Base-by-base conservation (phyloP, 2,797 vertebrate genomes). In the Anguilla anguilla region DNA sequence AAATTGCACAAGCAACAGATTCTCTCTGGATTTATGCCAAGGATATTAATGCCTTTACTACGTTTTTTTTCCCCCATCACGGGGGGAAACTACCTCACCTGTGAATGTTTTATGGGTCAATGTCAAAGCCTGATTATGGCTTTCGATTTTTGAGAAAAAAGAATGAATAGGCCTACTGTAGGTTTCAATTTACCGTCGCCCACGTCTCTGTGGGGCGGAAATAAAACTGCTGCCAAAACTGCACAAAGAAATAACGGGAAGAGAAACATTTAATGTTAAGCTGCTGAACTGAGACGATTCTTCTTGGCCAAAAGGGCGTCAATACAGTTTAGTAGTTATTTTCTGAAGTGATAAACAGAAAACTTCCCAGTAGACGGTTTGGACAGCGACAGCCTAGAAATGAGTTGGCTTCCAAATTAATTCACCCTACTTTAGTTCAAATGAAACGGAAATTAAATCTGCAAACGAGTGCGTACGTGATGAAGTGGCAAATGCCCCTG, bases 41-140 rank as follows among this genome's bases (percentile, higher is more conserved):
- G 43, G 7, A 51, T 81, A 81, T 49, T 81, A 81, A 81, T 81
- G 77, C 6, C 22, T 49, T 25, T 49, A 81, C 22, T 81, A 81
- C 28, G 19, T 17, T 22, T 25, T 81, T 77, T 49, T 51, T 19
- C 31, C 72, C 19, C 43, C 77, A 81, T 19, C 43, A 81, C 19
- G 13, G 77, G 39, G 15, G 43, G 31, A 81, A 81, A 49, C 43
- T 81, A 81, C 77, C 77, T 81, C 43, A 81, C 17, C 43, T 81
- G 77, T 81, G 77, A 49, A 25, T 81, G 81, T 81, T 51, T 25
- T n/a, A 77, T 35, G 72, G 72, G 43, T 46, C 22, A 77, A 81
- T 51, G 77, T 81, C 43, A 81, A 81, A 49, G 39, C 77, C 19
- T 49, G 43, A n/a, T 81, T 81, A 49, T 49, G 6, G 19, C 77